These are phyloP conservation scores for Ceratoteleas bidentatus DNA, from an alignment of 1,140 invertebrate genomes.

Conservation along the genomic window DNA sequence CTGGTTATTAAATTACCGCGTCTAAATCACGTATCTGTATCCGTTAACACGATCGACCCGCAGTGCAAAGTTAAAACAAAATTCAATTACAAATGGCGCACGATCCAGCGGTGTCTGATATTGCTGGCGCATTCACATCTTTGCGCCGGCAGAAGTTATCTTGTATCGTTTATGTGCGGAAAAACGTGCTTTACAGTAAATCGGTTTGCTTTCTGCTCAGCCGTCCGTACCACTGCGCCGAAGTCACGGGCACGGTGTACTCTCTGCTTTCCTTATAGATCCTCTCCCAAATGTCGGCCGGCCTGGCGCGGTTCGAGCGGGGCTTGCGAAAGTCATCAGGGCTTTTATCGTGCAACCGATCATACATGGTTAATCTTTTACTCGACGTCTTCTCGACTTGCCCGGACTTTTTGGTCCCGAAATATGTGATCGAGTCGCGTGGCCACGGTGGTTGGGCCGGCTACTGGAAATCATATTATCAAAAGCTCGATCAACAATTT, in stretches of 20 bases:
- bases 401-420: constrained; percentile 50
- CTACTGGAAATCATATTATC: neutral
- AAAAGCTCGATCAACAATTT: no score
- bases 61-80: constrained; percentile 24
- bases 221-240: constrained; percentile 70
- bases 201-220: constrained; percentile 71
- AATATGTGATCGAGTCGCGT: constrained; percentile 69
- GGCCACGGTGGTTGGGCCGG: constrained; percentile 62
- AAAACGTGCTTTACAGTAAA: constrained; percentile 67
- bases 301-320: constrained; percentile 68
- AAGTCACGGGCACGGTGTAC: constrained; percentile 66
- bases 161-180: constrained; percentile 61
- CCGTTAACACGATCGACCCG: constrained; percentile 2
- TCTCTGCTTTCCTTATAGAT: constrained; percentile 72
- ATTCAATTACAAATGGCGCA: constrained; percentile 40
- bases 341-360: constrained; percentile 68
- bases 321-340: constrained; percentile 67
- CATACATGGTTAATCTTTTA: constrained; percentile 65
- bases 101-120: constrained; percentile 22
- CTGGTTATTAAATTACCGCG: neutral
- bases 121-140: constrained; percentile 50
- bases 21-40: neutral
- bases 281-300: constrained; percentile 64
- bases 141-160: constrained; percentile 65
- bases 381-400: constrained; percentile 25